These are phyloP conservation scores for Anguilla obscura DNA, from an alignment of 2,797 vertebrate genomes.

Conservation along the genomic window DNA sequence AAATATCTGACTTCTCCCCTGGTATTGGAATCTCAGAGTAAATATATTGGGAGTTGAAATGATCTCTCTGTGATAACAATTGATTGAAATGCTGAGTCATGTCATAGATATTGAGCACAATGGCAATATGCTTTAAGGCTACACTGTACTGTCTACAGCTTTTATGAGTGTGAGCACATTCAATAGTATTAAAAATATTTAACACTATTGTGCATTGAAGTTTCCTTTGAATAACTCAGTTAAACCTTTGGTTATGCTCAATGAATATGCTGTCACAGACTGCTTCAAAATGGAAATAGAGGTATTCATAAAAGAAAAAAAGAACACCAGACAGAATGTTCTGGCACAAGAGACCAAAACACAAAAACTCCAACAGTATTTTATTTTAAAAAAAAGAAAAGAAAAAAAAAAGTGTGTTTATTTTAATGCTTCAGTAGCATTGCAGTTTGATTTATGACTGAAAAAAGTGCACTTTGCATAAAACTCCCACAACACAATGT, in stretches of 20 bases:
- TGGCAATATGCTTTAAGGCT: neutral
- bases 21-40: neutral
- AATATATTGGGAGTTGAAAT: neutral
- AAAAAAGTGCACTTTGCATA: neutral
- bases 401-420: neutral
- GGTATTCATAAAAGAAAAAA: neutral
- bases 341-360: neutral
- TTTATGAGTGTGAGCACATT: neutral
- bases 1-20: neutral
- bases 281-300: neutral
- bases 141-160: neutral
- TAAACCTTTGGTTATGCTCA: neutral
- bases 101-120: neutral
- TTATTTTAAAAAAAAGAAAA: no score
- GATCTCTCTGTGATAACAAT: neutral
- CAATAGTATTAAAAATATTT: neutral
- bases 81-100: neutral
- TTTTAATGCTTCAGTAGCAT: neutral
- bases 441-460: neutral
- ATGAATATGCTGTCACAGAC: neutral
- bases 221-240: neutral
- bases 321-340: neutral
- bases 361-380: conserved; percentile 14
- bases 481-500: neutral
- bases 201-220: neutral